phyloP scores from a whole-genome alignment of 2,113 vertebrate genomes.

The pig (Sus scrofa) region DNA sequence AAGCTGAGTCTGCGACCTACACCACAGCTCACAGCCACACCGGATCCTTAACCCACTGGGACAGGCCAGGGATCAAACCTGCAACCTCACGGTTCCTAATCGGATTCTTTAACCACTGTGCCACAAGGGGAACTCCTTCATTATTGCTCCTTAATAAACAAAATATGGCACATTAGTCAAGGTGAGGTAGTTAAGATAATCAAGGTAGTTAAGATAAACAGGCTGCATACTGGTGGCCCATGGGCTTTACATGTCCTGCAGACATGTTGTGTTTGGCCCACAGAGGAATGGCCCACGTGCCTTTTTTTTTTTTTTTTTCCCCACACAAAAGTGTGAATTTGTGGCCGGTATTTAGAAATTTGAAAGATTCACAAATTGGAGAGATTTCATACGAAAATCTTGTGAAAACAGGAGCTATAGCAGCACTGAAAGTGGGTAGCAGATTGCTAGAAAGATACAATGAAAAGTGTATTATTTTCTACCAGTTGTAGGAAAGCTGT shows the following conservation, averaged over 20 bases:
- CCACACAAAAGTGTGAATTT: not conserved
- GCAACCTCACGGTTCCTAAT: too few species aligned
- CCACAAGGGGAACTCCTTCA: too few species aligned
- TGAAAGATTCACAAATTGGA: not conserved
- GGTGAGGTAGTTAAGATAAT: not conserved
- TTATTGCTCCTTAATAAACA: slow-evolving; percentile 21
- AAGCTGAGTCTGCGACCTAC: too few species aligned
- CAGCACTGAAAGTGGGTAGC: not conserved
- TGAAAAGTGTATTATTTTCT: not conserved
- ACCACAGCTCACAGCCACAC: too few species aligned
- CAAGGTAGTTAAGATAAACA: not conserved
- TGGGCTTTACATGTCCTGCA: not conserved
- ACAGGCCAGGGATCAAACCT: too few species aligned
- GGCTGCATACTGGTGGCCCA: not conserved
- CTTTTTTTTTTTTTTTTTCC: not conserved
- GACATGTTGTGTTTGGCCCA: not conserved
- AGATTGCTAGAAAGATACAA: slow-evolving; percentile 33
- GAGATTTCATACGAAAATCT: slow-evolving; percentile 43
- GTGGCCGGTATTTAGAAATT: not conserved
- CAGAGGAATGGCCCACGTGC: not conserved
- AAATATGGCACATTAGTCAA: slow-evolving; percentile 17
- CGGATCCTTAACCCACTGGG: too few species aligned
- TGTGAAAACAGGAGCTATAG: not conserved
- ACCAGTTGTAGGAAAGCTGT: not conserved
- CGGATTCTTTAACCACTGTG: too few species aligned